phyloP scores from a whole-genome alignment of 2,113 vertebrate species.

The Prionailurus viverrinus region DNA sequence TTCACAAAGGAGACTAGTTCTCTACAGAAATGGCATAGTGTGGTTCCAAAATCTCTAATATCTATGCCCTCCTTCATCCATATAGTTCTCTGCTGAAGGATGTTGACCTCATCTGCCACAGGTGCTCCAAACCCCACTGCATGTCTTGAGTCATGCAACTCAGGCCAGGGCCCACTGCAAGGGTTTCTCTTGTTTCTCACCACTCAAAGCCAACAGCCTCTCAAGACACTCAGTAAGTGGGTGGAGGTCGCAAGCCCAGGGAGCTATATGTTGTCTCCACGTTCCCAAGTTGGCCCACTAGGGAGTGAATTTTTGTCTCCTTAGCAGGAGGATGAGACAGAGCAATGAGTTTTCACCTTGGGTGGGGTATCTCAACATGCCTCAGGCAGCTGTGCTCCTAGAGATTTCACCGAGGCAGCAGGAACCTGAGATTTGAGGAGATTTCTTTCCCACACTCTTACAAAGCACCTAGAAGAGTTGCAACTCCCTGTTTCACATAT shows the following conservation, averaged over 20 bases:
- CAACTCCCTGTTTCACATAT: not conserved
- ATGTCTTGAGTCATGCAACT: not conserved
- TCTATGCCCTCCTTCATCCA: not conserved
- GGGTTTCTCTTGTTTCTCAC: not conserved
- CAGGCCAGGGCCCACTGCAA: rapidly evolving
- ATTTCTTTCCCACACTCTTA: not conserved
- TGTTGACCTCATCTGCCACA: not conserved
- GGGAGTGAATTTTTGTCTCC: not conserved
- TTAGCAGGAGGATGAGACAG: not conserved
- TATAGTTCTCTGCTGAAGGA: not conserved
- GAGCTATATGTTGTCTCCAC: not conserved
- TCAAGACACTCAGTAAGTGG: not conserved
- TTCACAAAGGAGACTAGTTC: not conserved
- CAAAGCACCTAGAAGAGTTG: not conserved
- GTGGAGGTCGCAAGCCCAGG: not conserved
- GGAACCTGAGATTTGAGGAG: not conserved
- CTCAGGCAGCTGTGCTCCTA: not conserved
- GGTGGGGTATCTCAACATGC: not conserved
- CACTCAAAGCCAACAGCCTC: not conserved
- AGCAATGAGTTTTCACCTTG: not conserved
- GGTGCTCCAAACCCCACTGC: not conserved
- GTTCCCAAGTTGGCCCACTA: not conserved
- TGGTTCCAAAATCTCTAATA: not conserved
- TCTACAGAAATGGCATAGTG: not conserved
- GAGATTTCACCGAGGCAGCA: not conserved